Conservation (phyloP, 2,888 invertebrate genomes). For the Patella ulyssiponensis region DNA sequence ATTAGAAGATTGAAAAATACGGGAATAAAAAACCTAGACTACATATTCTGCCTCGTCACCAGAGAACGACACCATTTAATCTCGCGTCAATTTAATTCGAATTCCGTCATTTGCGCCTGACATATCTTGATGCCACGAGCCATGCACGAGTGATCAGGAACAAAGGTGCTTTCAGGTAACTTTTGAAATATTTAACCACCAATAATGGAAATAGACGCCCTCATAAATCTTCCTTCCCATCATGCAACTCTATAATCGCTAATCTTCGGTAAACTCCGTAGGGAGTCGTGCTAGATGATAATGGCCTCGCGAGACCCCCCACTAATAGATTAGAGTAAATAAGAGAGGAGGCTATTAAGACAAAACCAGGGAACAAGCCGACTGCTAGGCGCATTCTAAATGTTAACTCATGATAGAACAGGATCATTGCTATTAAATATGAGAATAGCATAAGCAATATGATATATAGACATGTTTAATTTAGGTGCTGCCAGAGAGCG, state of each 20-base stretch:
- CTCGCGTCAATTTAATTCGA: background rate
- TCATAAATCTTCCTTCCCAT: slow-evolving; percentile 12
- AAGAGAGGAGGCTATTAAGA: background rate
- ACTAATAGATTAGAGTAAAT: background rate
- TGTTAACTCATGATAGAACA: no score
- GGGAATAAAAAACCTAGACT: background rate
- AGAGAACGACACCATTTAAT: background rate
- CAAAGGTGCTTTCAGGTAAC: slow-evolving; percentile 9
- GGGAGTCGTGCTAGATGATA: slow-evolving; percentile 6
- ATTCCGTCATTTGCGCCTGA: background rate
- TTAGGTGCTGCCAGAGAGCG: no score
- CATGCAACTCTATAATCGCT: slow-evolving; percentile 9
- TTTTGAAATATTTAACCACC: slow-evolving; percentile 12
- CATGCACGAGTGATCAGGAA: background rate
- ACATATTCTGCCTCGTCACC: background rate
- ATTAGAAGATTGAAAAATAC: background rate
- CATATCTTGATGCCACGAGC: slow-evolving; percentile 6
- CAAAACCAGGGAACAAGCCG: no score
- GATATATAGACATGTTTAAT: no score
- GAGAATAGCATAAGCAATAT: no score
- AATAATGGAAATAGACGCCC: slow-evolving; percentile 8
- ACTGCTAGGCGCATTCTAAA: no score
- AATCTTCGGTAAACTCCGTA: slow-evolving; percentile 13
- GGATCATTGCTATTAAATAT: no score
- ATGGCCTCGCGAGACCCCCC: slow-evolving; percentile 4